Conservation (phyloP, 2,113 vertebrate genomes). For the Amphilophus citrinellus region DNA sequence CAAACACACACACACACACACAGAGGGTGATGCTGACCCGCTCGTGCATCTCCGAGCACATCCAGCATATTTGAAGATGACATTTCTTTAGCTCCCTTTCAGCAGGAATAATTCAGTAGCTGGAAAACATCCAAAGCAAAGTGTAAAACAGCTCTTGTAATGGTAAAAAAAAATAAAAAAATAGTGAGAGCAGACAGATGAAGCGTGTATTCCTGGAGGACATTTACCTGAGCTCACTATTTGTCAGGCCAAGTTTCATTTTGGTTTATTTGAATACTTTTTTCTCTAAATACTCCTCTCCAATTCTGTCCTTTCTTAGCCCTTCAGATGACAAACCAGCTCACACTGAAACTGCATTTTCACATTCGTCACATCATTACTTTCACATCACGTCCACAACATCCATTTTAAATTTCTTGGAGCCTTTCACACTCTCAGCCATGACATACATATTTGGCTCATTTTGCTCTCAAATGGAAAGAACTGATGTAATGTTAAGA, state of each 20-base stretch:
- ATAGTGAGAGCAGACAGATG: constrained; percentile 22
- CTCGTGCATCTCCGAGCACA: constrained; percentile 26
- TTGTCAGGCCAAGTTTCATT: constrained; percentile 41
- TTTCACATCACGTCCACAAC: constrained; percentile 18
- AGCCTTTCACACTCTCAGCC: constrained; percentile 2
- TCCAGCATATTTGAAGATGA: constrained; percentile 19
- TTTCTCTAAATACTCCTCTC: constrained; percentile 13
- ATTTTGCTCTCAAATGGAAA: constrained; percentile 37
- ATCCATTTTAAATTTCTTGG: constrained; percentile 26
- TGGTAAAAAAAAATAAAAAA: constrained; percentile 22
- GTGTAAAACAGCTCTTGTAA: constrained; percentile 39
- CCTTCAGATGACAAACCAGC: constrained; percentile 23
- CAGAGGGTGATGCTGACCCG: constrained; percentile 25
- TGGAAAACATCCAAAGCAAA: constrained; percentile 53
- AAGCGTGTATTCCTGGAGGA: constrained; percentile 29
- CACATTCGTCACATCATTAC: constrained; percentile 10
- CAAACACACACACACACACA: too few species aligned
- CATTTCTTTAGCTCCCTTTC: constrained; percentile 31
- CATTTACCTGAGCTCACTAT: constrained; percentile 16
- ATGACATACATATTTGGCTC: constrained; percentile 11
- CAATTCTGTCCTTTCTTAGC: constrained; percentile 19
- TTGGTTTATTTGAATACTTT: constrained; percentile 20
- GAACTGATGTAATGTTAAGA: constrained; percentile 28
- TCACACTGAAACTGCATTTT: constrained; percentile 6
- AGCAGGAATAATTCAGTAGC: constrained; percentile 33